A percentile compares a stretch with the other conserved stretches of the same genome.
These are phyloP conservation scores for Lepisosteus osseus DNA, from an alignment of 2,113 vertebrate species.

Conservation along the genomic window DNA sequence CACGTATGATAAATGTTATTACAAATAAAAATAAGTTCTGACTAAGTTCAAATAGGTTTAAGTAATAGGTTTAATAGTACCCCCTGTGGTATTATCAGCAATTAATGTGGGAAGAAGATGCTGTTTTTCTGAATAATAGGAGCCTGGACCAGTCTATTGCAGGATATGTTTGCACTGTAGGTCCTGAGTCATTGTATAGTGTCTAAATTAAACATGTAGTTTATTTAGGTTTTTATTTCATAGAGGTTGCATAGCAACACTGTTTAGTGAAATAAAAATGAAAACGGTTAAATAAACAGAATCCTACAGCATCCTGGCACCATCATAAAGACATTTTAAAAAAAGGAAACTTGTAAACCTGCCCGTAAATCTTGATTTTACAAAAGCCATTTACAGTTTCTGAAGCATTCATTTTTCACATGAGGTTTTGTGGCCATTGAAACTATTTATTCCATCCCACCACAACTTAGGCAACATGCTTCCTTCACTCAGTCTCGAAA, in stretches of 20 bases:
- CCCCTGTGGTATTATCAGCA: too few species aligned
- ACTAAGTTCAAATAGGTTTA: too few species aligned
- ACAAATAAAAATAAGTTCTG: too few species aligned
- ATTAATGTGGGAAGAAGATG: too few species aligned
- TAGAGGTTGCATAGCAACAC: slow-evolving; percentile 45
- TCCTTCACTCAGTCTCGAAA: not conserved
- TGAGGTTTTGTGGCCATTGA: slow-evolving; percentile 21
- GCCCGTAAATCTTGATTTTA: slow-evolving; percentile 42
- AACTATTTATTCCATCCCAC: too few species aligned
- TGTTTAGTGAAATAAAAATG: slow-evolving; percentile 42
- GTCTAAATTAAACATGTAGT: slow-evolving; percentile 27
- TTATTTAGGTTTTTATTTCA: slow-evolving; percentile 42
- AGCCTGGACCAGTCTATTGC: too few species aligned
- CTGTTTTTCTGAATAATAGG: too few species aligned
- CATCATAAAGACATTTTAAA: slow-evolving; percentile 31
- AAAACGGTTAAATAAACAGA: slow-evolving; percentile 42
- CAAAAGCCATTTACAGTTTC: slow-evolving; percentile 34
- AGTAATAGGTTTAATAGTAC: too few species aligned
- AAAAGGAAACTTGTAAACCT: slow-evolving; percentile 40
- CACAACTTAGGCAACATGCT: too few species aligned
- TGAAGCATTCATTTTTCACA: slow-evolving; percentile 23
- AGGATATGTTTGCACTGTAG: too few species aligned
- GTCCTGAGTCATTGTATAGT: not conserved
- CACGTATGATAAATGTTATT: too few species aligned
- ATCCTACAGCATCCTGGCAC: slow-evolving; percentile 31